phyloP scores from a whole-genome alignment of 1,140 invertebrate genomes.

The Reticulitermes speratus region DNA sequence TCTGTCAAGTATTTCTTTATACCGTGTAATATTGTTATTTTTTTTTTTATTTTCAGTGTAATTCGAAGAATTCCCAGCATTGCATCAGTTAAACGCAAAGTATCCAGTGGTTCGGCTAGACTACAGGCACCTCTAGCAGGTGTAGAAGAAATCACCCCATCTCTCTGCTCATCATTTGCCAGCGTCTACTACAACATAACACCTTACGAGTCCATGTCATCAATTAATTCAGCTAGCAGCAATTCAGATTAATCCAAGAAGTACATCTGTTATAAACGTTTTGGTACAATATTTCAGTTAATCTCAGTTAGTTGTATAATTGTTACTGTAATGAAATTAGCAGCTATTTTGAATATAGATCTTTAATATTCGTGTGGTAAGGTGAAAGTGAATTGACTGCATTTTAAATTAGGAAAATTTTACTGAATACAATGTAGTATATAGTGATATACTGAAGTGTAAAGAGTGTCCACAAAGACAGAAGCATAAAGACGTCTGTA shows the following conservation, averaged over 20 bases:
- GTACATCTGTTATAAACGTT: background rate
- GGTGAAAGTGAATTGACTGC: background rate
- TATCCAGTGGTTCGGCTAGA: slow-evolving; percentile 23
- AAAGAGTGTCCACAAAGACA: background rate
- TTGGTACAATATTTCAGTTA: background rate
- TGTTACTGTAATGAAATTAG: background rate
- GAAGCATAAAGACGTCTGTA: no score
- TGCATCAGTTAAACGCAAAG: slow-evolving; percentile 18
- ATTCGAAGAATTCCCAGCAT: background rate
- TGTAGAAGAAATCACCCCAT: slow-evolving; percentile 39
- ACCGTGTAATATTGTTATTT: no score
- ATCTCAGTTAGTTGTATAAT: background rate
- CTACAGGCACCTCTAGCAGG: slow-evolving; percentile 36
- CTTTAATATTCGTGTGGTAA: background rate
- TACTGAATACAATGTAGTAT: background rate
- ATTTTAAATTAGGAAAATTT: no score
- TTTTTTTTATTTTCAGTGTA: background rate
- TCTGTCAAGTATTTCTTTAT: no score
- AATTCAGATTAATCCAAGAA: background rate
- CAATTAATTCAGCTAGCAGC: slow-evolving; percentile 25
- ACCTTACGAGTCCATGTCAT: slow-evolving; percentile 28
- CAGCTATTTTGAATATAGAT: background rate
- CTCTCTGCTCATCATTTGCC: slow-evolving; percentile 38
- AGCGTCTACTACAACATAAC: slow-evolving; percentile 36
- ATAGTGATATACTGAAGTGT: background rate